phyloP scores from a whole-genome alignment of 2,797 vertebrate species.

The Glyptemys insculpta region DNA sequence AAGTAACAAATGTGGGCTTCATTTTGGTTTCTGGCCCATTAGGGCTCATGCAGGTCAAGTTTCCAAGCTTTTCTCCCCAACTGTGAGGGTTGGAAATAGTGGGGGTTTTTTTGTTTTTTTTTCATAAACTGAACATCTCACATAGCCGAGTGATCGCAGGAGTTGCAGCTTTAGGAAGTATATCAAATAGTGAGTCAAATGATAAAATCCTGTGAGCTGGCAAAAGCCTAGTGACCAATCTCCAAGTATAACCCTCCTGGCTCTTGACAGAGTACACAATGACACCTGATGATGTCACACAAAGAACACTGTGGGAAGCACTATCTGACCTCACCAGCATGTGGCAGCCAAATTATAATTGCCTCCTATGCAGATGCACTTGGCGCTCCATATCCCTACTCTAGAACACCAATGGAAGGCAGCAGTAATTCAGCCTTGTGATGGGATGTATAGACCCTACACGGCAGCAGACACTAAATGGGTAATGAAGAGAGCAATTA shows the following conservation, averaged over 20 bases:
- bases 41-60: accelerated
- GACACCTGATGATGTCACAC: background rate
- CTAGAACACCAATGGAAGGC: background rate
- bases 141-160: background rate
- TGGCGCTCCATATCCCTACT: background rate
- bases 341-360: background rate
- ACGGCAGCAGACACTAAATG: too few relatives aligned
- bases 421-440: background rate
- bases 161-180: background rate
- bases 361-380: background rate
- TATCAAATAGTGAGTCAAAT: background rate
- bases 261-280: background rate
- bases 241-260: background rate
- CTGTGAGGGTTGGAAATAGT: background rate
- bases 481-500: too few relatives aligned
- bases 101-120: background rate
- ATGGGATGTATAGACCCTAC: too few relatives aligned
- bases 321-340: background rate
- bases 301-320: background rate
- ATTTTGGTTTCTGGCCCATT: background rate
- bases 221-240: background rate
- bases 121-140: background rate
- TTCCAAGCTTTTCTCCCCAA: background rate
- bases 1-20: background rate
- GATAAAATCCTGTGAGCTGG: background rate